These are phyloP conservation scores for Morphnarchus princeps DNA, from an alignment of 2,113 vertebrate genomes.

Conservation along the genomic window DNA sequence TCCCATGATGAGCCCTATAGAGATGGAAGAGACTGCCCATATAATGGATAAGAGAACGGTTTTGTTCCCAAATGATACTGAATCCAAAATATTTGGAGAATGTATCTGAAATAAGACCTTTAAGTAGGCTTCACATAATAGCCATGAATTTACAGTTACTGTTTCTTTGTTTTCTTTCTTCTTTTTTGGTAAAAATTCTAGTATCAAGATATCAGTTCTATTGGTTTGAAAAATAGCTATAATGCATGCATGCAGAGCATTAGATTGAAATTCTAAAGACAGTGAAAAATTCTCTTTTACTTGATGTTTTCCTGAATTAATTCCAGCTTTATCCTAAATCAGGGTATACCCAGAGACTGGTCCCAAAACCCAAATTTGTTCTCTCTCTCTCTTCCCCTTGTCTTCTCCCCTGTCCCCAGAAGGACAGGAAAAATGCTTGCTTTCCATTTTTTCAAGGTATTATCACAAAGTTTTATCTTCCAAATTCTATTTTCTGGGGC, in stretches of 20 bases:
- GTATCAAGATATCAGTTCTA: background rate
- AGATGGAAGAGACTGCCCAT: background rate
- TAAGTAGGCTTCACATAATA: background rate
- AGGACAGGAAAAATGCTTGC: background rate
- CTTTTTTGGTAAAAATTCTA: background rate
- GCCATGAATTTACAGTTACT: accelerated
- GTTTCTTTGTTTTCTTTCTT: background rate
- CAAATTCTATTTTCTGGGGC: accelerated
- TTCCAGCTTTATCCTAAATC: background rate
- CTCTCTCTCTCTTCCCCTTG: background rate
- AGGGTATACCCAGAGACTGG: background rate
- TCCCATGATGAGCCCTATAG: background rate
- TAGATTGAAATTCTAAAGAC: background rate
- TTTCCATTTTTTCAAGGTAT: background rate
- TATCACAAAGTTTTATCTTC: background rate
- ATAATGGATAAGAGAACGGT: background rate
- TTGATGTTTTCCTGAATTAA: background rate
- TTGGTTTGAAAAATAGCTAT: background rate
- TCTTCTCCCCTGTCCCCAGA: accelerated
- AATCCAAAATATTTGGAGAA: background rate
- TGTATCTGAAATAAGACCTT: background rate
- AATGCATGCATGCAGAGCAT: background rate
- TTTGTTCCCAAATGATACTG: background rate
- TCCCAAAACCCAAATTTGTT: background rate
- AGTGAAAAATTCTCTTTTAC: background rate